phyloP scores from a whole-genome alignment of 2,888 invertebrate species.

The Deroplatys truncata region DNA sequence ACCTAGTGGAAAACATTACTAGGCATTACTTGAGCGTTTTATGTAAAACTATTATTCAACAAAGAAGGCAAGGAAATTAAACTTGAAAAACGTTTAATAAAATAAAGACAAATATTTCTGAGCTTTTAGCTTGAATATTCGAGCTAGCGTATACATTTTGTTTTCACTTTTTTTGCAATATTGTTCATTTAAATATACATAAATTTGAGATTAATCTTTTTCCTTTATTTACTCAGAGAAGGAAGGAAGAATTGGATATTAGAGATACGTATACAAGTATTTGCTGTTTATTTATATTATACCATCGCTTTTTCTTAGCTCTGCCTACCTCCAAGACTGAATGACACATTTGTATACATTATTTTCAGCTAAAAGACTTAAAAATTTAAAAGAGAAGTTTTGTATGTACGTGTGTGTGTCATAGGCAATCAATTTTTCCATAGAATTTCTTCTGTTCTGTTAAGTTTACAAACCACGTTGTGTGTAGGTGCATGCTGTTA shows the following conservation, averaged over 20 bases:
- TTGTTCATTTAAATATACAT: slow-evolving; percentile 41
- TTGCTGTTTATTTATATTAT: slow-evolving; percentile 14
- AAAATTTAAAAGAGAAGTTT: slow-evolving; percentile 13
- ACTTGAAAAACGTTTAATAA: slow-evolving; percentile 7
- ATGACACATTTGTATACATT: neutral
- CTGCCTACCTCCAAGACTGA: neutral
- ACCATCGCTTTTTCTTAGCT: slow-evolving; percentile 1
- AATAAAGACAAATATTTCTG: slow-evolving; percentile 3
- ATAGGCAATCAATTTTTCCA: neutral
- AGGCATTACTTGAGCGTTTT: slow-evolving; percentile 7
- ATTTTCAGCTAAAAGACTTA: slow-evolving; percentile 12
- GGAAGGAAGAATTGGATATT: slow-evolving; percentile 32
- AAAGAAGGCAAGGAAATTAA: slow-evolving; percentile 1
- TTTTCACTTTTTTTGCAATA: slow-evolving; percentile 55
- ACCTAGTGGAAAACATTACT: neutral
- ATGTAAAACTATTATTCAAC: neutral
- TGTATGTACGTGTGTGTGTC: neutral
- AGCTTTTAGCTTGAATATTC: slow-evolving; percentile 54
- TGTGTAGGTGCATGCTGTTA: neutral
- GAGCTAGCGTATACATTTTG: slow-evolving; percentile 74
- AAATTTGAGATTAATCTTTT: slow-evolving; percentile 22
- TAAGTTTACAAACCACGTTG: neutral
- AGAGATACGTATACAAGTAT: slow-evolving; percentile 32
- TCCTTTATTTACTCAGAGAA: slow-evolving; percentile 23
- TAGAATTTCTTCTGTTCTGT: neutral